These are phyloP conservation scores for Monodelphis domestica DNA, from an alignment of 2,797 vertebrate species.

Conservation along the genomic window DNA sequence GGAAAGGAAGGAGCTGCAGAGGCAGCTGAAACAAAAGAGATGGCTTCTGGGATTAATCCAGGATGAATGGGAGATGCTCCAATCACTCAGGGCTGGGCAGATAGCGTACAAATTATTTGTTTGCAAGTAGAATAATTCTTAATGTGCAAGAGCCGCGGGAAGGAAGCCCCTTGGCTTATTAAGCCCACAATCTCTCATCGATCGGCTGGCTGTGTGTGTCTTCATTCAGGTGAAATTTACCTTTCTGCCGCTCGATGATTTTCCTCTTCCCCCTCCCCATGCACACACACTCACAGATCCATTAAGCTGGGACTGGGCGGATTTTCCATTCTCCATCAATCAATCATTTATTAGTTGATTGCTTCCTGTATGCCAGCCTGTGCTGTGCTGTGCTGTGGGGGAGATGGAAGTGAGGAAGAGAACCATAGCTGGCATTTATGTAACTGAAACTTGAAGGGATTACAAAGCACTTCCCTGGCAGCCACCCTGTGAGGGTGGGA, in stretches of 20 bases:
- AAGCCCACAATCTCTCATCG: constrained; percentile 53
- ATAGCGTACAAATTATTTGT: constrained; percentile 65
- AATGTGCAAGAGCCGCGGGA: constrained; percentile 49
- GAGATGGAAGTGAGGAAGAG: not conserved
- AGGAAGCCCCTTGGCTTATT: constrained; percentile 61
- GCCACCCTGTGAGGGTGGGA: not conserved
- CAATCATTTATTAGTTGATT: not conserved
- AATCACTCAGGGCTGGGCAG: constrained; percentile 29
- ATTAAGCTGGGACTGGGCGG: not conserved
- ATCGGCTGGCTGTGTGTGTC: constrained; percentile 14
- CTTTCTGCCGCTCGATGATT: constrained; percentile 74
- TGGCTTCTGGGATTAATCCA: constrained; percentile 44
- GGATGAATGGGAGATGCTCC: constrained; percentile 60
- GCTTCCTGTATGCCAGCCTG: not conserved
- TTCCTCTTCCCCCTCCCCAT: constrained; percentile 44
- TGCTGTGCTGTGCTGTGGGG: not conserved
- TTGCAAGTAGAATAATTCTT: constrained; percentile 73
- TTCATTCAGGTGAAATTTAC: constrained; percentile 67
- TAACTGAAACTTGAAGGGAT: not conserved
- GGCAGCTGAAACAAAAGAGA: constrained; percentile 68
- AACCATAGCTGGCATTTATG: not conserved
- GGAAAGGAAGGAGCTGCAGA: not conserved
- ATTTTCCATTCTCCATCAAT: not conserved
- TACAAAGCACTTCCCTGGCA: not conserved
- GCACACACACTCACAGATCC: not conserved